Conservation (phyloP, 2,888 invertebrate genomes). For the Phyllotreta cruciferae region DNA sequence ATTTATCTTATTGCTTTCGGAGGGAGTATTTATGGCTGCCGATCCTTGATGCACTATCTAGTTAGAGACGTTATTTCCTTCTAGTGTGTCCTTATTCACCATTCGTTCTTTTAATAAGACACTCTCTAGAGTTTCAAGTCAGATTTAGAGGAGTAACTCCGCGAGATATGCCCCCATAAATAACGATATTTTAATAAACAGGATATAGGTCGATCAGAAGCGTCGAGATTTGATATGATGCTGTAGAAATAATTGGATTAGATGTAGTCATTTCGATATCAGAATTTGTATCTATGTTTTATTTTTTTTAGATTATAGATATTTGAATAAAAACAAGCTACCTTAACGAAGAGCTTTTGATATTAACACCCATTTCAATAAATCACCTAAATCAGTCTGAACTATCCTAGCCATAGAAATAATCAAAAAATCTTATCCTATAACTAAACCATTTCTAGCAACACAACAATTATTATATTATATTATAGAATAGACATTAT, state of each 20-base stretch:
- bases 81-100: conserved; percentile 13
- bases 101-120: conserved; percentile 16
- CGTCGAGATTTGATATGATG: conserved; percentile 28
- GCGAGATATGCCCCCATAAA: too few relatives aligned
- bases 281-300: too few relatives aligned
- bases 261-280: too few relatives aligned
- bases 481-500: conserved; percentile 1
- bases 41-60: conserved; percentile 31
- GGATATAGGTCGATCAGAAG: neutral
- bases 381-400: too few relatives aligned
- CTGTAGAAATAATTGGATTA: conserved; percentile 6
- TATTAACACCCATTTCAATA: too few relatives aligned
- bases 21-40: conserved; percentile 38
- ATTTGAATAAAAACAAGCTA: too few relatives aligned
- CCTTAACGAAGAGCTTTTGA: too few relatives aligned
- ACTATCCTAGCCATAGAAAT: too few relatives aligned
- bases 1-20: conserved; percentile 39
- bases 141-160: conserved; percentile 1
- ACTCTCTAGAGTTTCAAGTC: conserved; percentile 15
- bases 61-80: conserved; percentile 22
- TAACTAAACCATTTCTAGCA: neutral
- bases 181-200: too few relatives aligned
- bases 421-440: neutral
- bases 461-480: conserved; percentile 9
- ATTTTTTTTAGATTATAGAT: too few relatives aligned